These are phyloP conservation scores for Muricea muricata DNA, from an alignment of 92 coral and sea anemone genomes.

Conservation along the genomic window DNA sequence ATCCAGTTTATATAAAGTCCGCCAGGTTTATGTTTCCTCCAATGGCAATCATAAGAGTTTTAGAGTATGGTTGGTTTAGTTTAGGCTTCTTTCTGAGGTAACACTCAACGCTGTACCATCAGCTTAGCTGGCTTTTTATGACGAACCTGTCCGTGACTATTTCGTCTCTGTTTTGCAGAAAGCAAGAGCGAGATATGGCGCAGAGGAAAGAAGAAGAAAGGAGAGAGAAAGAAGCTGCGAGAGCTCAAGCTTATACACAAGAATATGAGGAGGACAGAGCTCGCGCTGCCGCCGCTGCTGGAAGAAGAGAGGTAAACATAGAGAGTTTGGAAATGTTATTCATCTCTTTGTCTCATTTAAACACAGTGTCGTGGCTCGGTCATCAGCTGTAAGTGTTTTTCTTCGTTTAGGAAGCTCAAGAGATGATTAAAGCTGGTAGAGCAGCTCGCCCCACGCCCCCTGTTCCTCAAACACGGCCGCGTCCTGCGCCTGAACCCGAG, in stretches of 20 bases:
- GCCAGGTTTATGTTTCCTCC: no score
- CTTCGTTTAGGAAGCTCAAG: constrained; percentile 78
- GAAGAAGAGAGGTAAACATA: constrained; percentile 3
- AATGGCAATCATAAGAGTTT: no score
- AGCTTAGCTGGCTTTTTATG: no score
- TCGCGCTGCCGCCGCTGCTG: not conserved
- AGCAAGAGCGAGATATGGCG: constrained; percentile 63
- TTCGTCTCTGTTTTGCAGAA: constrained; percentile 34
- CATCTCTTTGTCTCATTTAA: no score
- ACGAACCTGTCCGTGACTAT: not conserved
- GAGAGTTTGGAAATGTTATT: no score
- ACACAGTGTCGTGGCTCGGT: no score
- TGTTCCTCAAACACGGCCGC: constrained; percentile 66
- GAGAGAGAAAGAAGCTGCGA: constrained; percentile 66
- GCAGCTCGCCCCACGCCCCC: constrained; percentile 84
- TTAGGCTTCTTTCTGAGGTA: no score
- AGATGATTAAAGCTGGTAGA: constrained; percentile 81
- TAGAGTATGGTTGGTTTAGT: no score
- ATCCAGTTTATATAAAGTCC: no score
- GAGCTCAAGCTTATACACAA: constrained; percentile 28
- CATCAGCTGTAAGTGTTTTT: no score
- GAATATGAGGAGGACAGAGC: constrained; percentile 31
- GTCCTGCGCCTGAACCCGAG: constrained; percentile 67
- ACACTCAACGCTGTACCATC: no score
- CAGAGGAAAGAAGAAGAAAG: constrained; percentile 77